These are phyloP conservation scores for Timema cristinae DNA, from an alignment of 2,888 invertebrate species.

Conservation along the genomic window DNA sequence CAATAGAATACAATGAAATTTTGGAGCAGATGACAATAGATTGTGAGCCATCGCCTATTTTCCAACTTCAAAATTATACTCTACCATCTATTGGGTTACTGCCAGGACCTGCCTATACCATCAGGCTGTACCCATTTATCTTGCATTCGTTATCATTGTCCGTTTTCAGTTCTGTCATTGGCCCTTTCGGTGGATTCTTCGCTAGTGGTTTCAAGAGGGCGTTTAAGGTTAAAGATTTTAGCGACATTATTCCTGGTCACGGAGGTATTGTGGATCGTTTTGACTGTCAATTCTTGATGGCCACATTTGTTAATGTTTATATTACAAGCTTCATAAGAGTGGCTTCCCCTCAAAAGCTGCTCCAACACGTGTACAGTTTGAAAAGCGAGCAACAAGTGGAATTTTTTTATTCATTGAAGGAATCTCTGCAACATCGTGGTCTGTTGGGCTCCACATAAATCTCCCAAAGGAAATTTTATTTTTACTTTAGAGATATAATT, in stretches of 20 bases:
- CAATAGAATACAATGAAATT: conserved; percentile 91
- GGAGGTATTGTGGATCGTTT: conserved; percentile 99
- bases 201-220: conserved; percentile 99
- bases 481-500: too few relatives aligned
- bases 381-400: conserved; percentile 1
- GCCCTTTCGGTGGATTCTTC: conserved; percentile 99
- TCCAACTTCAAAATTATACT: conserved; percentile 80
- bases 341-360: conserved; percentile 15
- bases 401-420: neutral
- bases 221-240: conserved; percentile 99
- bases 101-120: conserved; percentile 50
- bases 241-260: conserved; percentile 98
- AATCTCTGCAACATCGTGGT: conserved; percentile 7
- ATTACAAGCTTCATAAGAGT: conserved; percentile 82
- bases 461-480: too few relatives aligned
- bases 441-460: neutral
- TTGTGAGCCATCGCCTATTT: conserved; percentile 89
- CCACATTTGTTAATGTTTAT: conserved; percentile 98
- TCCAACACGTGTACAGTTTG: conserved; percentile 12
- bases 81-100: conserved; percentile 57
- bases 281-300: conserved; percentile 99
- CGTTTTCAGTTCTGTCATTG: conserved; percentile 96
- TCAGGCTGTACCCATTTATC: conserved; percentile 89
- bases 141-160: conserved; percentile 95
- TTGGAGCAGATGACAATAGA: conserved; percentile 87